Evolutionary conservation across 2,888 invertebrate genomes (phyloP), one percentile per base, ranked within the genome.

Genomic region (Tricholauxania praeusta): DNA sequence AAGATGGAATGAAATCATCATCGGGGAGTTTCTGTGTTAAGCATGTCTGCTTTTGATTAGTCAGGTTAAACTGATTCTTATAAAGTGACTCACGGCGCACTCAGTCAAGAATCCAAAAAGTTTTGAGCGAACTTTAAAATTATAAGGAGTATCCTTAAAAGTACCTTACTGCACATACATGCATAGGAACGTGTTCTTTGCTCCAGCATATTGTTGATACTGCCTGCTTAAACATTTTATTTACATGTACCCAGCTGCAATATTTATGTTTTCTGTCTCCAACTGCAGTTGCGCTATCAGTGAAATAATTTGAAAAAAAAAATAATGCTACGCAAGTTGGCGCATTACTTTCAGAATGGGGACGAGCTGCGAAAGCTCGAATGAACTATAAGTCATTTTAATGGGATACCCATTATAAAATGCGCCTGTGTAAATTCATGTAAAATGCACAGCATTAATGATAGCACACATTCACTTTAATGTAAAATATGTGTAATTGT

Each of bases 371-470:
- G 19, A 17, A 12, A 48, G 19, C 17, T 64, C 62, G 64, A 47
- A 14, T 48, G 68, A 71, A 62, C 69, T 72, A 77, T 78, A 77
- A 78, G 77, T 78, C 78, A 78, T 78, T 78, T 78, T 78, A 78
- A 78, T 78, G 77, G 78, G 72, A 71, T 71, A 63, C 59, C 72
- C 77, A 68, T 68, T 68, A 68, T 59, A 70, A 12, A n/a, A 39
- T 65, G 60, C 52, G 62, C 60, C 60, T 66, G 65, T 67, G 51
- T 72, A 62, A 72, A 60, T 28, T 22, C 49, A 12, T 17, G 64
- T 49, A 48, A 49, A 57, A 49, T 48, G 22, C 68, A 68, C 49
- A 68, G 49, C 49, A 57, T 17, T 12, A 59, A 19, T 59, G 68
- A 68, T 68, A 68, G 59, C 48, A 59, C 47, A 64, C 47, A 28